Conservation (phyloP, 2,113 vertebrate genomes). For the Cavia aperea region DNA sequence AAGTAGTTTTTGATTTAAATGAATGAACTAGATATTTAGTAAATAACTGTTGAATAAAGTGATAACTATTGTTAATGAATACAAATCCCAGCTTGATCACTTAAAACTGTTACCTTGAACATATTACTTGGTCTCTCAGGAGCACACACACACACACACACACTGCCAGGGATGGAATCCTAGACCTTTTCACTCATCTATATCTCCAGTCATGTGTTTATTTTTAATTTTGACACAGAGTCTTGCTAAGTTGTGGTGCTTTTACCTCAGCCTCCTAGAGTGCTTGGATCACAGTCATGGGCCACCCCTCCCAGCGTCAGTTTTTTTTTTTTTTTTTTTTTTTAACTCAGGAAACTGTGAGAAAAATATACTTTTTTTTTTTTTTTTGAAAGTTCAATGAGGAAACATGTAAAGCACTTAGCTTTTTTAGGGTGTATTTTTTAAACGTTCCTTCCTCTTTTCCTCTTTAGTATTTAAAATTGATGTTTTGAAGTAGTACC, state of each 20-base stretch:
- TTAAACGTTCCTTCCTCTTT: conserved; percentile 54
- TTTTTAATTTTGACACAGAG: not conserved
- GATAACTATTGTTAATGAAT: not conserved
- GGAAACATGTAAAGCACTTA: conserved; percentile 47
- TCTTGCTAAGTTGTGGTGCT: not conserved
- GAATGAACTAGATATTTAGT: not conserved
- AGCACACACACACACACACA: too few species aligned
- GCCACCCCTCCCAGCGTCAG: not conserved
- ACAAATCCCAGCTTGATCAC: not conserved
- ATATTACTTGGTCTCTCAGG: not conserved
- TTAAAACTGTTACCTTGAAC: not conserved
- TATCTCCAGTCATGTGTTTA: not conserved
- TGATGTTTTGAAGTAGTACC: not conserved
- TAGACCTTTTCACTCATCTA: not conserved
- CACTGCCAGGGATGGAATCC: not conserved
- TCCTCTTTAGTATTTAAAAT: not conserved
- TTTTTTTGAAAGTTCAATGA: conserved; percentile 22
- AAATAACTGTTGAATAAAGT: conserved; percentile 2
- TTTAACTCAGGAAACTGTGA: conserved; percentile 22
- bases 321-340: not conserved
- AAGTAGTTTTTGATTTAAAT: not conserved
- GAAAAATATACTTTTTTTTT: conserved; percentile 29
- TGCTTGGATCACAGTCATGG: not conserved
- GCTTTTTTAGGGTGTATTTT: conserved; percentile 5
- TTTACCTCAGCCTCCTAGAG: not conserved